Evolutionary conservation across 2,797 vertebrate species (phyloP).

Genomic region (Nyctalus aviator): DNA sequence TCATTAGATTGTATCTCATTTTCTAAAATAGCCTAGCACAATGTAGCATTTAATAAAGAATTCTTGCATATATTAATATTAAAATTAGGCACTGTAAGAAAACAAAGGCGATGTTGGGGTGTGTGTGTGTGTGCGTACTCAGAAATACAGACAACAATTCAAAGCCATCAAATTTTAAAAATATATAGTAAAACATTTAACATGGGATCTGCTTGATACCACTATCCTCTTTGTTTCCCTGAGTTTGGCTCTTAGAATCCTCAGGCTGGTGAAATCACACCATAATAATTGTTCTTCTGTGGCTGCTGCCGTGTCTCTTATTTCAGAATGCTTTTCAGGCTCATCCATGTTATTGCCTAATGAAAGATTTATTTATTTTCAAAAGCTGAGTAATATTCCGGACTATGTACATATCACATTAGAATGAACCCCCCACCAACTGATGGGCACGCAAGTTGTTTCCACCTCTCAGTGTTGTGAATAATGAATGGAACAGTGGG

Average conservation of each 20-base stretch:
- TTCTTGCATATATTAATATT: conserved; percentile 43
- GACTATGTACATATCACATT: background rate
- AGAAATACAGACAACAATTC: background rate
- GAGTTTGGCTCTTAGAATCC: background rate
- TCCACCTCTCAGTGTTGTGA: background rate
- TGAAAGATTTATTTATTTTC: background rate
- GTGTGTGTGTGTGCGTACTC: background rate
- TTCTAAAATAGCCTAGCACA: conserved; percentile 21
- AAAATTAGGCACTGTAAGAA: background rate
- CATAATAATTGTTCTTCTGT: background rate
- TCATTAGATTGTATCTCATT: conserved; percentile 32
- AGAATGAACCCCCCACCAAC: background rate
- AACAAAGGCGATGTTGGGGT: background rate
- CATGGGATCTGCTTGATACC: background rate
- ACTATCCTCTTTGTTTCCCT: background rate
- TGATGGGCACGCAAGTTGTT: background rate
- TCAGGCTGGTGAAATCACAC: background rate
- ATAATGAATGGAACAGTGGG: background rate
- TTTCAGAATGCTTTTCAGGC: background rate
- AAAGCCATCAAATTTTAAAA: background rate
- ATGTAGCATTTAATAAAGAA: conserved; percentile 34
- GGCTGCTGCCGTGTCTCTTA: background rate
- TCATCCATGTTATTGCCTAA: background rate
- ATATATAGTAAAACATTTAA: background rate
- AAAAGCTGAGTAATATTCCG: background rate